Conservation (phyloP, 1,140 invertebrate species). For the Bursaphelenchus mucronatus region DNA sequence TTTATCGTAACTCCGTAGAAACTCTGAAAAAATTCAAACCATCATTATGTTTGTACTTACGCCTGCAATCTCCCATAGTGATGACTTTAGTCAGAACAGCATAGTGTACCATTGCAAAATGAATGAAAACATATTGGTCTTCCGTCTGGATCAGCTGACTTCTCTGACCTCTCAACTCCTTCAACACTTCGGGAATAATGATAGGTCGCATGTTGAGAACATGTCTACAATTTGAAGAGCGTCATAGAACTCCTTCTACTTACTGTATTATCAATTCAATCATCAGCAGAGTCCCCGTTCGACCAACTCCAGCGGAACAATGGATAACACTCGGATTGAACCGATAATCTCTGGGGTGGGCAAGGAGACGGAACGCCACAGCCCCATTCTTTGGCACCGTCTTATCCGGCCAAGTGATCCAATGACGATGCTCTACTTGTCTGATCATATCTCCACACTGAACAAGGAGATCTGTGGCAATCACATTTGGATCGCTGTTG, state of each 20-base stretch:
- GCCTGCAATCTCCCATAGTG: no score
- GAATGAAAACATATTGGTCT: constrained; percentile 17
- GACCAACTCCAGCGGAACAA: constrained; percentile 29
- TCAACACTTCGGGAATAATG: constrained; percentile 26
- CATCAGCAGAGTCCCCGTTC: constrained; percentile 36
- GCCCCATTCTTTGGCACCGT: constrained; percentile 34
- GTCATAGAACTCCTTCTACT: no score
- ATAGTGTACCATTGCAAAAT: no score
- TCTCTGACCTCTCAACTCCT: constrained; percentile 37
- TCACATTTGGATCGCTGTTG: constrained; percentile 5
- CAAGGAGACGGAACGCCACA: constrained; percentile 30
- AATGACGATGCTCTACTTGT: constrained; percentile 25
- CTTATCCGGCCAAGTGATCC: constrained; percentile 43
- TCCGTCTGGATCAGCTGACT: constrained; percentile 41
- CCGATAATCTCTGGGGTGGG: constrained; percentile 6
- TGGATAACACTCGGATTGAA: neutral
- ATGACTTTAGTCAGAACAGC: no score
- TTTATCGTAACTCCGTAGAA: no score
- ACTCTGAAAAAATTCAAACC: no score
- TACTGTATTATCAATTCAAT: constrained; percentile 24
- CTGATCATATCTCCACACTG: constrained; percentile 17
- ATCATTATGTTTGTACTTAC: no score
- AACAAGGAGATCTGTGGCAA: constrained; percentile 12
- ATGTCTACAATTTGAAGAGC: constrained; percentile 6
- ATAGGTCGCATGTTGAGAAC: constrained; percentile 27